These are phyloP conservation scores for Anthoscopus minutus DNA, from an alignment of 2,113 vertebrate species.

Conservation along the genomic window DNA sequence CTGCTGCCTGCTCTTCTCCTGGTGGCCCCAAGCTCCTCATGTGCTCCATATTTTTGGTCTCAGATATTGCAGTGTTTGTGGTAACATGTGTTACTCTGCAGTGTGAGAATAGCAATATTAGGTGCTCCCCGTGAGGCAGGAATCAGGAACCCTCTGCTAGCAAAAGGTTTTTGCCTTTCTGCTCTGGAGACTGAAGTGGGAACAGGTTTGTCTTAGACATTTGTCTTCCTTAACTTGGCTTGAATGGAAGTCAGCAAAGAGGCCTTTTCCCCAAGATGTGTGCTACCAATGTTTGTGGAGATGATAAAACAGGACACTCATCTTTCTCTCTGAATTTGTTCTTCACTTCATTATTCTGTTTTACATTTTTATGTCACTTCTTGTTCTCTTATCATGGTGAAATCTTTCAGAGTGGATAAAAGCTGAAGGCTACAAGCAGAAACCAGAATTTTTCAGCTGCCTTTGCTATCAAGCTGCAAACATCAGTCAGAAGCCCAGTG, in stretches of 20 bases:
- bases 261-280: not conserved
- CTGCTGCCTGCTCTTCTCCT: not conserved
- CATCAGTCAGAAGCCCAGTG: not conserved
- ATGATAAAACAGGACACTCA: not conserved
- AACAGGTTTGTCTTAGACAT: not conserved
- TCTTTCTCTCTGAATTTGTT: not conserved
- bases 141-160: not conserved
- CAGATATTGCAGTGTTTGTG: not conserved
- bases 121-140: not conserved
- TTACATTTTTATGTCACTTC: slow-evolving; percentile 16
- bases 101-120: not conserved
- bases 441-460: slow-evolving; percentile 4
- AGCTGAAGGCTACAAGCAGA: not conserved
- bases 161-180: not conserved
- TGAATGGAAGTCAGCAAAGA: not conserved
- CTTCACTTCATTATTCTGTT: not conserved
- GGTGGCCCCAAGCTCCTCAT: not conserved
- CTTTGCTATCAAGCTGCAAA: slow-evolving; percentile 19
- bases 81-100: not conserved
- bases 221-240: not conserved
- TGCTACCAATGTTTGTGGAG: not conserved
- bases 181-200: not conserved
- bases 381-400: not conserved
- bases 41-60: not conserved
- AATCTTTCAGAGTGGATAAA: slow-evolving; percentile 3